phyloP scores from a whole-genome alignment of 1,140 invertebrate species.

The Lucilia sericata region DNA sequence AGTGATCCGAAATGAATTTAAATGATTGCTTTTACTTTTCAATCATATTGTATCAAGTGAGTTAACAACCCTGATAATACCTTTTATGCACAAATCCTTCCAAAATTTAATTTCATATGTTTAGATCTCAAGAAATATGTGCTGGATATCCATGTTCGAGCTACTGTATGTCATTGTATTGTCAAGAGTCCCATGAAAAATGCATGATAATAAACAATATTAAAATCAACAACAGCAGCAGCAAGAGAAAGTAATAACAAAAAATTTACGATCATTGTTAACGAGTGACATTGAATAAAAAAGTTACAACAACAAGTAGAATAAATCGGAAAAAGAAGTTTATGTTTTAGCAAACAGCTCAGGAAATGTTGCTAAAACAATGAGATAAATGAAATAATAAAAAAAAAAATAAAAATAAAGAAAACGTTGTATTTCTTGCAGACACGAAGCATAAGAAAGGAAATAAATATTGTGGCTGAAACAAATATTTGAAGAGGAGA shows the following conservation, averaged over 20 bases:
- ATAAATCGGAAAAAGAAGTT: too few species aligned
- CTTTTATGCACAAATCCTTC: too few species aligned
- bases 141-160: background rate
- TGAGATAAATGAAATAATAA: background rate
- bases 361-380: background rate
- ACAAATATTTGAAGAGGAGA: background rate
- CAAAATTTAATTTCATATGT: too few species aligned
- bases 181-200: background rate
- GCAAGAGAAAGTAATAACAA: background rate
- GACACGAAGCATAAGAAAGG: background rate
- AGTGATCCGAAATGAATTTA: too few species aligned
- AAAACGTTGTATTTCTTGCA: background rate
- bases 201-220: slow-evolving; percentile 6
- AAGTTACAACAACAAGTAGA: background rate
- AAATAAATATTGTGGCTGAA: background rate
- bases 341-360: background rate
- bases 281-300: slow-evolving; percentile 11
- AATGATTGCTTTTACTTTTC: too few species aligned
- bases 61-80: too few species aligned
- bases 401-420: background rate
- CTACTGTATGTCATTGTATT: background rate
- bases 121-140: too few species aligned
- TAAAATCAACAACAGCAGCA: background rate
- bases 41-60: too few species aligned
- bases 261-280: slow-evolving; percentile 1